phyloP scores from a whole-genome alignment of 2,797 vertebrate genomes.

The Lycodopsis pacificus region DNA sequence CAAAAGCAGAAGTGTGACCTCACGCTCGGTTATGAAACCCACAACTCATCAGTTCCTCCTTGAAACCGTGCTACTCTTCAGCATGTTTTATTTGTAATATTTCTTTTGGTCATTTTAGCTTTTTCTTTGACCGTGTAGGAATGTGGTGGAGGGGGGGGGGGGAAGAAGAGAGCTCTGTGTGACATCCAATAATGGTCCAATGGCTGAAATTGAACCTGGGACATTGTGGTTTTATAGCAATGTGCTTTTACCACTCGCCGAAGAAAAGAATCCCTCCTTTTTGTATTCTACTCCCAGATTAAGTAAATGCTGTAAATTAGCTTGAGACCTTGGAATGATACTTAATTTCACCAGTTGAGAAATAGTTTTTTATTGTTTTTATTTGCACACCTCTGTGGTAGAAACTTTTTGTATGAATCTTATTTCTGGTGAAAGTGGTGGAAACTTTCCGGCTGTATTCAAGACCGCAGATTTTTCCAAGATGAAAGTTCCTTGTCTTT shows the following conservation, averaged over 20 bases:
- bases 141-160: neutral
- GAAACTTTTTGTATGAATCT: slow-evolving; percentile 12
- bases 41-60: slow-evolving; percentile 40
- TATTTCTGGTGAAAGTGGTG: slow-evolving; percentile 30
- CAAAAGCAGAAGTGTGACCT: slow-evolving; percentile 62
- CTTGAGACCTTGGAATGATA: neutral
- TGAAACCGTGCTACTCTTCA: slow-evolving; percentile 6
- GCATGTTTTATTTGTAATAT: neutral
- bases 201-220: too few relatives aligned
- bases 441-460: slow-evolving; percentile 34
- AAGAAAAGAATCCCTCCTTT: too few relatives aligned
- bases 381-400: slow-evolving; percentile 2
- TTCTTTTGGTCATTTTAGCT: neutral
- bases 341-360: neutral
- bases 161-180: neutral
- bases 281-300: too few relatives aligned
- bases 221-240: too few relatives aligned
- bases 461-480: slow-evolving; percentile 23
- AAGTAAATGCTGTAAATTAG: neutral
- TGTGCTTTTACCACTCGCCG: too few relatives aligned
- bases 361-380: neutral
- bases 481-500: slow-evolving; percentile 29
- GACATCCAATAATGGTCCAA: neutral
- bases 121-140: neutral
- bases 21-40: slow-evolving; percentile 1